These are phyloP conservation scores for Rhingia rostrata DNA, from an alignment of 2,888 invertebrate genomes.

Conservation along the genomic window DNA sequence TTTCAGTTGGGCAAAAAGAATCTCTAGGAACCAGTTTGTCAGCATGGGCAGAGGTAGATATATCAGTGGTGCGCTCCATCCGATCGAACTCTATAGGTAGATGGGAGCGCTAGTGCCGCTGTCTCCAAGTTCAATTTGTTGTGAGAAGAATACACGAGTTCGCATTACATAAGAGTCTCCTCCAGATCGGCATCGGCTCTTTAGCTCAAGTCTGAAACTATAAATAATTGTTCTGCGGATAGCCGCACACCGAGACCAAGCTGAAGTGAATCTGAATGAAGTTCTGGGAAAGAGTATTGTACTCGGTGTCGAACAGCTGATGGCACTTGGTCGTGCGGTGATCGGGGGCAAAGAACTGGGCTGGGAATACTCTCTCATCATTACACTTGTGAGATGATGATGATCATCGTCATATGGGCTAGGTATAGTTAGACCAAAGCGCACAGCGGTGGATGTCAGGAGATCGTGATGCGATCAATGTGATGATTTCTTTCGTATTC, in stretches of 20 bases:
- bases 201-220: conserved; percentile 46
- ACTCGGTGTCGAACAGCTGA: conserved; percentile 63
- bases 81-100: conserved; percentile 45
- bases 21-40: conserved; percentile 62
- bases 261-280: conserved; percentile 65
- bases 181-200: conserved; percentile 25
- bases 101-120: conserved; percentile 8
- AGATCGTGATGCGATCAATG: conserved; percentile 73
- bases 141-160: conserved; percentile 68
- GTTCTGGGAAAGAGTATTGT: conserved; percentile 72
- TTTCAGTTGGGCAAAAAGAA: conserved; percentile 54
- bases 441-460: conserved; percentile 57
- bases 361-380: conserved; percentile 62
- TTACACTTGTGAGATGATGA: conserved; percentile 59
- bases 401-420: conserved; percentile 30
- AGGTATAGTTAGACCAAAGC: conserved; percentile 3
- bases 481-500: conserved; percentile 66
- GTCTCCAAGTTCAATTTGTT: conserved; percentile 68
- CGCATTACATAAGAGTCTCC: conserved; percentile 60
- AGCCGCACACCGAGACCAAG: neutral
- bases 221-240: conserved; percentile 63
- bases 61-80: conserved; percentile 37
- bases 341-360: conserved; percentile 66
- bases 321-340: conserved; percentile 26
- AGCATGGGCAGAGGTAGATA: conserved; percentile 4